Percentiles rank a stretch among this genome's conserved stretches.
phyloP scores from a whole-genome alignment of 2,797 vertebrate species.

The Melanotaenia nigrans region DNA sequence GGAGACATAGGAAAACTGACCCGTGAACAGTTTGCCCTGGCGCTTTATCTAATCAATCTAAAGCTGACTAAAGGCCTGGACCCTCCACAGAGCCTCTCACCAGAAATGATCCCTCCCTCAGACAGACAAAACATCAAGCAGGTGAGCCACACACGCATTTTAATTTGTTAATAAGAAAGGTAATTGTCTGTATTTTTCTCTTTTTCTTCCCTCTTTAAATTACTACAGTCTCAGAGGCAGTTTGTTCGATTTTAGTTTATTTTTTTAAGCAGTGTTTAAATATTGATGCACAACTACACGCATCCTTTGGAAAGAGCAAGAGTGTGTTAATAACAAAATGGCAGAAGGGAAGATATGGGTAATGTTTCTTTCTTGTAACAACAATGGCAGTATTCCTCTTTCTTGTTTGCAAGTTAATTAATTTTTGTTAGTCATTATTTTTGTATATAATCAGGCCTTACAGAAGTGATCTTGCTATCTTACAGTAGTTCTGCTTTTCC shows the following conservation, averaged over 20 bases:
- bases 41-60: slow-evolving; percentile 96
- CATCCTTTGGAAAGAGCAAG: background rate
- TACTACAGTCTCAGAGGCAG: background rate
- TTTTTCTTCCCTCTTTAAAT: background rate
- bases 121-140: slow-evolving; percentile 86
- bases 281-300: background rate
- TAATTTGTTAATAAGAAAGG: background rate
- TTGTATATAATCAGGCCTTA: background rate
- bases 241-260: background rate
- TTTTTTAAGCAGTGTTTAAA: background rate
- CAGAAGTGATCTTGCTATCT: background rate
- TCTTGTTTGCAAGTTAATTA: background rate
- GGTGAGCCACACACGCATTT: slow-evolving; percentile 55
- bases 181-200: background rate
- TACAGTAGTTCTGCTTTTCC: background rate
- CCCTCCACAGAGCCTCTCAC: slow-evolving; percentile 90
- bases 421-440: background rate
- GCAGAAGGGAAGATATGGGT: background rate
- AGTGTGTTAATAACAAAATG: background rate
- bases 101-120: slow-evolving; percentile 96
- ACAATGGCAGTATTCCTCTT: background rate
- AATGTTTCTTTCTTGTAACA: background rate
- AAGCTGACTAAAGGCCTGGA: slow-evolving; percentile 92
- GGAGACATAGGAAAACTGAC: slow-evolving; percentile 94
- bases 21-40: slow-evolving; percentile 96